Conservation (phyloP, 2,888 invertebrate species). For the Lycocerus yunnanus region DNA sequence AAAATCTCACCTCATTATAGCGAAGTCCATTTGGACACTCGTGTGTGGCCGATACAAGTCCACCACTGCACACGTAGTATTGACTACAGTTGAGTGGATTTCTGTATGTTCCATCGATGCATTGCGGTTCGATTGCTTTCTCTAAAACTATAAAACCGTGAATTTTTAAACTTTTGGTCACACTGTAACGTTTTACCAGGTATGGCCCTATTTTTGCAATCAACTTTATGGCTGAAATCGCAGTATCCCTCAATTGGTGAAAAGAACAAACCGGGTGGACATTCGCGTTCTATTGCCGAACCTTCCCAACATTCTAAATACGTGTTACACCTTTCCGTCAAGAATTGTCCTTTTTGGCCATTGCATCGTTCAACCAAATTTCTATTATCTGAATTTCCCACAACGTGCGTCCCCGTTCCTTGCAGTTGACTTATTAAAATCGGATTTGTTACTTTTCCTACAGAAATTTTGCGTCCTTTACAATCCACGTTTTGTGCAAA, state of each 20-base stretch:
- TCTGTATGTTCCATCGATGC: constrained; percentile 65
- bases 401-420: not conserved
- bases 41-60: constrained; percentile 58
- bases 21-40: constrained; percentile 64
- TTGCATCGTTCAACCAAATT: constrained; percentile 48
- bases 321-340: constrained; percentile 64
- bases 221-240: constrained; percentile 67
- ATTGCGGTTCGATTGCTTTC: constrained; percentile 55
- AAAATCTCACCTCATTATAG: constrained; percentile 46
- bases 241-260: constrained; percentile 62
- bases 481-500: constrained; percentile 68
- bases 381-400: not conserved
- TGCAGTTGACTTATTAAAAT: not conserved
- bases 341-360: constrained; percentile 65
- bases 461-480: not conserved
- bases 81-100: constrained; percentile 65
- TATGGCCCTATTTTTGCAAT: constrained; percentile 53
- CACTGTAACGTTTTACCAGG: not conserved
- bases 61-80: constrained; percentile 66
- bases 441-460: not conserved
- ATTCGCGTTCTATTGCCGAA: constrained; percentile 67
- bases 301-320: constrained; percentile 77
- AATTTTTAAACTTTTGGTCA: not conserved
- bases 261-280: constrained; percentile 66
- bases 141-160: not conserved